Evolutionary conservation across 2,888 invertebrate species (phyloP), one percentile per base, ranked within the genome.

Genomic region (Leucoma salicis): DNA sequence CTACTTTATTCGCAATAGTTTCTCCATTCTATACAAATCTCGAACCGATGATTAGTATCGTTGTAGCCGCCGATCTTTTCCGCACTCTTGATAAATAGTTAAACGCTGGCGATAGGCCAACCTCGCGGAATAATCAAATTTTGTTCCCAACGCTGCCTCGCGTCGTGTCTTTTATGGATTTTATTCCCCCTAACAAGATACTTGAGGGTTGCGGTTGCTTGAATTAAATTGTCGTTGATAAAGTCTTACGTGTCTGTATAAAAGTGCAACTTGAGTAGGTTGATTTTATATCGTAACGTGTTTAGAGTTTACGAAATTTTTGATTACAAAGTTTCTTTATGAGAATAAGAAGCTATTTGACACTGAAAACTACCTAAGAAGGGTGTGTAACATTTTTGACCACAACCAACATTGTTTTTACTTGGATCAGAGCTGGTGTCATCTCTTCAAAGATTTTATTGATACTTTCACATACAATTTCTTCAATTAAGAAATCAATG

Each of bases 51-150:
- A 86, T 86, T 87, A 85, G 85, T 82, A 82, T 81, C 78, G 79
- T 84, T 87, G 85, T 86, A 82, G 79, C 77, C 79, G 80, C 78
- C 79, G 78, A 63, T 77, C 70, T 74, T 16, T 66, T 61, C 79
- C 76, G 78, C 77, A 76, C 74, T 69, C 73, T 78, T 87, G 85
- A 88, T 89, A 86, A 87, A 88, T 88, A 86, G 87, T 84, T 76
- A 67, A 74, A 72, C 70, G 74, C 71, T 85, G 87, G 87, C 86
- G 86, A 83, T 87, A 87, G 87, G 85, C 88, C 87, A 87, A 83
- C 86, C 82, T 86, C 82, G 86, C 77, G 86, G 85, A 87, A 88
- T 89, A 88, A 89, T 88, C 86, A 85, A 87, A 89, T 89, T 83
- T 82, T 67, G 75, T 78, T 72, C 81, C 79, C 77, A 66, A 76